A percentile compares a stretch with the other conserved stretches of the same genome.
phyloP scores from a whole-genome alignment of 1,140 invertebrate genomes.

The Heliconius congener region DNA sequence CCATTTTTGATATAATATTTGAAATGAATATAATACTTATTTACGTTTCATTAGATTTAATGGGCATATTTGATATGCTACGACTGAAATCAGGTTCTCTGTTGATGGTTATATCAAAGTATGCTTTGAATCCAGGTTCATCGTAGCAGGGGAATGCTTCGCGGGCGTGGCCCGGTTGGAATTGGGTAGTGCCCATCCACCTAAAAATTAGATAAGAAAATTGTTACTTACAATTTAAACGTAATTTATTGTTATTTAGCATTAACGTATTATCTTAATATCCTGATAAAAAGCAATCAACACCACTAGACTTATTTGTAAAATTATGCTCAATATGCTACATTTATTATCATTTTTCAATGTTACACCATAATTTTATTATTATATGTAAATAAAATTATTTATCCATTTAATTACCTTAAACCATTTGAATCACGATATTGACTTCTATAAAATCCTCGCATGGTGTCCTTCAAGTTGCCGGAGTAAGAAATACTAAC shows the following conservation, averaged over 20 bases:
- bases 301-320: too few species aligned
- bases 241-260: too few species aligned
- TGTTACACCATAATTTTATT: not conserved
- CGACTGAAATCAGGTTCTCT: conserved; percentile 64
- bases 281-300: too few species aligned
- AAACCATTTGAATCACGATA: conserved; percentile 66
- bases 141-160: conserved; percentile 95
- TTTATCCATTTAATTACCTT: conserved; percentile 42
- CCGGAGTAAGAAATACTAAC: conserved; percentile 70
- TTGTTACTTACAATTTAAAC: not conserved
- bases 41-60: conserved; percentile 53
- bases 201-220: conserved; percentile 63
- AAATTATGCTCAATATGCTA: too few species aligned
- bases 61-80: conserved; percentile 80
- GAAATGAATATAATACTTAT: not conserved
- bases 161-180: conserved; percentile 90
- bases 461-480: conserved; percentile 76
- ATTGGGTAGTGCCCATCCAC: conserved; percentile 89
- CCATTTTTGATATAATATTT: not conserved
- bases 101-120: conserved; percentile 85
- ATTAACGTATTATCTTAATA: too few species aligned
- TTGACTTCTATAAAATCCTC: conserved; percentile 83
- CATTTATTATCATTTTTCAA: not conserved
- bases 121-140: conserved; percentile 92
- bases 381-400: not conserved